Evolutionary conservation across 2,888 invertebrate species (phyloP).

Genomic region (Cynaeus angustus): DNA sequence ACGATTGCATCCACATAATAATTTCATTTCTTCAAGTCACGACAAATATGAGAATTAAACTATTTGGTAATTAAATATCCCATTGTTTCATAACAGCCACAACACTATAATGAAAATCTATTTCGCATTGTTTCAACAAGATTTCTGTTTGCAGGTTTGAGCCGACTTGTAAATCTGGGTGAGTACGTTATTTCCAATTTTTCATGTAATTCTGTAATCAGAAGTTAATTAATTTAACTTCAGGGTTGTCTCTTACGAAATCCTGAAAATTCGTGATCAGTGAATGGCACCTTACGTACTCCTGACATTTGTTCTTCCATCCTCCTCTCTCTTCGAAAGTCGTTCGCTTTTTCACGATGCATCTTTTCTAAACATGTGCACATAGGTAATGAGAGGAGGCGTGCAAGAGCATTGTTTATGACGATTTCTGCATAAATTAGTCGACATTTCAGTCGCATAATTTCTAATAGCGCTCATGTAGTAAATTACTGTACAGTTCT

Average conservation of each 20-base stretch:
- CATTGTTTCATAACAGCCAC: too few species aligned
- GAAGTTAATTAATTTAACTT: slow-evolving; percentile 36
- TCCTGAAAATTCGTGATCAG: slow-evolving; percentile 59
- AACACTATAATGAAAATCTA: too few species aligned
- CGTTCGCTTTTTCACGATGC: slow-evolving; percentile 28
- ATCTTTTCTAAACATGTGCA: slow-evolving; percentile 37
- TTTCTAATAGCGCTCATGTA: slow-evolving; percentile 10
- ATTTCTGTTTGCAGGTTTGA: neutral
- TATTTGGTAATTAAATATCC: too few species aligned
- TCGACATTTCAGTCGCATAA: slow-evolving; percentile 26
- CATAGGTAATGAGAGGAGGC: slow-evolving; percentile 47
- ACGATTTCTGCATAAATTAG: slow-evolving; percentile 23
- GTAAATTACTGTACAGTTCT: slow-evolving; percentile 5
- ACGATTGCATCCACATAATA: too few species aligned
- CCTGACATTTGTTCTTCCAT: slow-evolving; percentile 48
- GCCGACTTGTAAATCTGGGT: neutral
- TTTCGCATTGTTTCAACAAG: too few species aligned
- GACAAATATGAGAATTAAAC: too few species aligned
- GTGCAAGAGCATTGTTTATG: slow-evolving; percentile 44
- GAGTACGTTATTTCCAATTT: neutral
- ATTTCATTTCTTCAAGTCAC: too few species aligned
- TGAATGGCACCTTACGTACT: slow-evolving; percentile 52
- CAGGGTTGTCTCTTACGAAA: slow-evolving; percentile 44
- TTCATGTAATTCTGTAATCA: neutral
- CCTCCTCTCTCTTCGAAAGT: slow-evolving; percentile 51